Evolutionary conservation across 2,797 vertebrate species (phyloP).

Genomic region (Cyprinella venusta): DNA sequence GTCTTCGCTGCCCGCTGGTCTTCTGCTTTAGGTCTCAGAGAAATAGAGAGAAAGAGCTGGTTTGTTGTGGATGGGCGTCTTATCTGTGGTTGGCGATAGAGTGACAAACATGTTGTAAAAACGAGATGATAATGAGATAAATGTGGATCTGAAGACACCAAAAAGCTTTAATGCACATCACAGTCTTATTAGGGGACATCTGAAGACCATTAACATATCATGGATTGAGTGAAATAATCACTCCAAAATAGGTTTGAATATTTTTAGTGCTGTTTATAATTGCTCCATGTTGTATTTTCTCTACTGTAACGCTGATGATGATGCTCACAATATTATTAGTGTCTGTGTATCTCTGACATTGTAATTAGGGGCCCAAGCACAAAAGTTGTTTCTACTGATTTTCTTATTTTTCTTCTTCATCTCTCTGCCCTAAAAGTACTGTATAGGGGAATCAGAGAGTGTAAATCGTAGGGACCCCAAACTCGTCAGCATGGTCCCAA

Average conservation of each 20-base stretch:
- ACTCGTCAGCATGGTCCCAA: not conserved
- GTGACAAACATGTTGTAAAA: not conserved
- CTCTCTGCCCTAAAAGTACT: not conserved
- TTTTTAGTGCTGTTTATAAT: not conserved
- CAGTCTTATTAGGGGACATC: not conserved
- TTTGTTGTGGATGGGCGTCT: conserved; percentile 39
- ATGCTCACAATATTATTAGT: too few species aligned
- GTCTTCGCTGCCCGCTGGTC: conserved; percentile 57
- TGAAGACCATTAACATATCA: conserved; percentile 5
- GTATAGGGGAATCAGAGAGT: not conserved
- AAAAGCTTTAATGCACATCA: not conserved
- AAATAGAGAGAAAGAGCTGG: conserved; percentile 60
- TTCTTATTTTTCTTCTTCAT: not conserved
- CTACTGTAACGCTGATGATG: not conserved
- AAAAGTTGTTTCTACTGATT: not conserved
- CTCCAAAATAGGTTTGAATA: not conserved
- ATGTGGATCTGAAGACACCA: not conserved
- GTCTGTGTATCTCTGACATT: too few species aligned
- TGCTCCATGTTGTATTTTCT: not conserved
- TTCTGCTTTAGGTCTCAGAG: conserved; percentile 64
- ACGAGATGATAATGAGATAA: conserved; percentile 28
- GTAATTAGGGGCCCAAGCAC: too few species aligned
- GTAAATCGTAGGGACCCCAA: not conserved
- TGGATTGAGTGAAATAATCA: conserved; percentile 1
- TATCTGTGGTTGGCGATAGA: conserved; percentile 49